Evolutionary conservation across 2,888 invertebrate species (phyloP).

Genomic region (Scaptomyza tumidula): DNA sequence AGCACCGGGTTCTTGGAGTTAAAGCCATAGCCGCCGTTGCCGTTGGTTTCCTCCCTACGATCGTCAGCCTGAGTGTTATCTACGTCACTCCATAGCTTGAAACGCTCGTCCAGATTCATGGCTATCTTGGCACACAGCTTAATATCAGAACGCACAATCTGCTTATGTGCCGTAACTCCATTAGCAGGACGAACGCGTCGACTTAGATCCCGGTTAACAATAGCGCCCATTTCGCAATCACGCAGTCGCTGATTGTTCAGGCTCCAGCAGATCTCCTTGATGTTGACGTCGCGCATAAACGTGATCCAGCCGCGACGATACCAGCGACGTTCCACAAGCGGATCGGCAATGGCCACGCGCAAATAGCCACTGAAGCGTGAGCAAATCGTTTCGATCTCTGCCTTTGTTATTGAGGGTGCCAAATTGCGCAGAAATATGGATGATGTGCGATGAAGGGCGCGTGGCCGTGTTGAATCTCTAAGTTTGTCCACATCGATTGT

Average conservation of each 20-base stretch:
- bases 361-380: conserved; percentile 96
- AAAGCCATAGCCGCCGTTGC: conserved; percentile 86
- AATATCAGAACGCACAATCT: conserved; percentile 95
- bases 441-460: conserved; percentile 96
- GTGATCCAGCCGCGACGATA: conserved; percentile 99
- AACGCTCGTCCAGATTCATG: conserved; percentile 94
- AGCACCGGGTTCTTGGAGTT: conserved; percentile 96
- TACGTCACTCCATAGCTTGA: conserved; percentile 89
- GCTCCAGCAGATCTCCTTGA: conserved; percentile 99
- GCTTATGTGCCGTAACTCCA: conserved; percentile 94
- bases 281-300: conserved; percentile 97
- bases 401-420: conserved; percentile 97
- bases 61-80: neutral
- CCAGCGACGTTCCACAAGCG: conserved; percentile 97
- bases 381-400: conserved; percentile 98
- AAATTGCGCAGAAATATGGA: conserved; percentile 98
- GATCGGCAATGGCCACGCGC: conserved; percentile 98
- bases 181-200: conserved; percentile 96
- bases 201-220: conserved; percentile 98
- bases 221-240: conserved; percentile 87
- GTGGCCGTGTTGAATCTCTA: conserved; percentile 85
- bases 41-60: conserved; percentile 44
- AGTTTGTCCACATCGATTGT: conserved; percentile 85
- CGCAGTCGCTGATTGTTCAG: conserved; percentile 93
- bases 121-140: conserved; percentile 96